Conservation (phyloP, 2,797 vertebrate genomes). For the Poeciliopsis gracilis region DNA sequence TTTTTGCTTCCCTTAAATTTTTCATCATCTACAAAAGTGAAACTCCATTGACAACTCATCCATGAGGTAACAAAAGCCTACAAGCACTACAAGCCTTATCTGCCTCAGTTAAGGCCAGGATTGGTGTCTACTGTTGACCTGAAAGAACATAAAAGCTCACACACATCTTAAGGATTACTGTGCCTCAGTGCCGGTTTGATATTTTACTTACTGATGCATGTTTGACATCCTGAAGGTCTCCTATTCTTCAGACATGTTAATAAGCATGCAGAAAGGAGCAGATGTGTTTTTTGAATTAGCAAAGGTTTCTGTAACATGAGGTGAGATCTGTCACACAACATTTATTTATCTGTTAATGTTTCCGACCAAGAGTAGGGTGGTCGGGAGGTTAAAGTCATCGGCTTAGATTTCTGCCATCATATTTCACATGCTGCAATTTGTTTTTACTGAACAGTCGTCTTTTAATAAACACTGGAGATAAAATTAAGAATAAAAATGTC, state of each 20-base stretch:
- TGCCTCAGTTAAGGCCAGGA: neutral
- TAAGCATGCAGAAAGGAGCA: neutral
- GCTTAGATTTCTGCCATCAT: neutral
- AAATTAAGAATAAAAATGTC: slow-evolving; percentile 19
- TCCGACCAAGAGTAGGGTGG: neutral
- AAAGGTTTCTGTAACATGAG: slow-evolving; percentile 5
- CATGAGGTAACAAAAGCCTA: neutral
- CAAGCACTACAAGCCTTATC: neutral
- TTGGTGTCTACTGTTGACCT: neutral
- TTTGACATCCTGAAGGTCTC: neutral
- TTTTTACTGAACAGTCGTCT: slow-evolving; percentile 1
- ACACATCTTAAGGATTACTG: neutral
- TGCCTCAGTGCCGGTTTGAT: neutral
- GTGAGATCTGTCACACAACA: neutral
- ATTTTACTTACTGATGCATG: neutral
- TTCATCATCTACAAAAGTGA: neutral
- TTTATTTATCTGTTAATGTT: slow-evolving; percentile 3
- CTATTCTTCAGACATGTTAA: neutral
- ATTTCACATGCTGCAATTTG: neutral
- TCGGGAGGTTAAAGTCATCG: neutral
- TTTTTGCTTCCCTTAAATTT: neutral
- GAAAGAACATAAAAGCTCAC: neutral
- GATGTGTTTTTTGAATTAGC: neutral
- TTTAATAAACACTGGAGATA: slow-evolving; percentile 18
- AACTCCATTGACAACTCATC: neutral